phyloP scores from a whole-genome alignment of 2,113 vertebrate genomes.

The Ptychochromis oligacanthus region DNA sequence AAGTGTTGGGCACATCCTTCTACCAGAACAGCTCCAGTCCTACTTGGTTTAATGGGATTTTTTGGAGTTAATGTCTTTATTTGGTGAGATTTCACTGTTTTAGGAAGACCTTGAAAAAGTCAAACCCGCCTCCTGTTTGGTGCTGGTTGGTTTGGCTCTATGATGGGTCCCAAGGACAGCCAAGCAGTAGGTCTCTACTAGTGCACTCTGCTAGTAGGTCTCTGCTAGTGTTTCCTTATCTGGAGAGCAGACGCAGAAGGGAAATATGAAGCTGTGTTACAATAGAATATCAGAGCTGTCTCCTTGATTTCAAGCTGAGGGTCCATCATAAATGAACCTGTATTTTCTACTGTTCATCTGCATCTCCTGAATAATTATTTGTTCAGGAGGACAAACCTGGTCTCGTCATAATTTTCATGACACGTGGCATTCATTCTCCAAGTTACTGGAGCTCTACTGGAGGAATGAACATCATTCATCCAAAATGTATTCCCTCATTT shows the following conservation, averaged over 20 bases:
- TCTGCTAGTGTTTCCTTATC: not conserved
- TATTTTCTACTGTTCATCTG: not conserved
- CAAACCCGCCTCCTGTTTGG: too few relatives aligned
- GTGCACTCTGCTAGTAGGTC: too few relatives aligned
- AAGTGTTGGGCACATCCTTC: accelerated
- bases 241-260: not conserved
- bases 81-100: too few relatives aligned
- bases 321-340: accelerated
- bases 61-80: too few relatives aligned
- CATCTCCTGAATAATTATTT: not conserved
- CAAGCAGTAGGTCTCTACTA: too few relatives aligned
- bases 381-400: not conserved
- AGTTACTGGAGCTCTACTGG: not conserved
- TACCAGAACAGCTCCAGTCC: too few relatives aligned
- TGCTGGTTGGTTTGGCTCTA: too few relatives aligned
- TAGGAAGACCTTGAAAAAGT: too few relatives aligned
- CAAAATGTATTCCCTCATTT: accelerated
- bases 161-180: too few relatives aligned
- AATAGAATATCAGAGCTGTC: not conserved
- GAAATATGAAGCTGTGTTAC: not conserved
- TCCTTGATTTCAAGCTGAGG: not conserved
- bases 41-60: too few relatives aligned
- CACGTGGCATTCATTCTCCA: not conserved
- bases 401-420: not conserved
- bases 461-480: not conserved